Evolutionary conservation across 2,888 invertebrate genomes (phyloP).

Genomic region (Lasioglossum vierecki): DNA sequence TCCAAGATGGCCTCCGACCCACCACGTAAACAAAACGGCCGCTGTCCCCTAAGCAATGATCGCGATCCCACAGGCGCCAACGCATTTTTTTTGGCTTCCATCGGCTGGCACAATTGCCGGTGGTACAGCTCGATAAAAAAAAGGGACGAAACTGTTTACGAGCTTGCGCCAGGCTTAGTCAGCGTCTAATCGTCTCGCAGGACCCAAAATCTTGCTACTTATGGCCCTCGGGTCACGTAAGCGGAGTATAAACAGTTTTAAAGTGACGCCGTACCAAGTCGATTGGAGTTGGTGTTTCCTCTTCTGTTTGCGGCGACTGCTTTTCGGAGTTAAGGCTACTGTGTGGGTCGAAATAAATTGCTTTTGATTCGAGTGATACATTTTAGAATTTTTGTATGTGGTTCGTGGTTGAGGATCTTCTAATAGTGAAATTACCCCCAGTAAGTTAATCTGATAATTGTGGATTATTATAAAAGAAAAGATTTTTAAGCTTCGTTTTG

Average conservation of each 20-base stretch:
- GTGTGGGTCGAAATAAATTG: background rate
- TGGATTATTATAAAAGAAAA: background rate
- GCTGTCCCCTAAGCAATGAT: background rate
- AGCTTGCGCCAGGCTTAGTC: background rate
- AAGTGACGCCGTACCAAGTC: background rate
- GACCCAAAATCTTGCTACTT: background rate
- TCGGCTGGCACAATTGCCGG: background rate
- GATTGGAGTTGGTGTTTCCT: background rate
- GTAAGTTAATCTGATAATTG: too few species aligned
- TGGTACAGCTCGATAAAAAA: constrained; percentile 7
- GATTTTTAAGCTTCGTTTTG: background rate
- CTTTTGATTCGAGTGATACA: background rate
- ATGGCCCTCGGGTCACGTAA: background rate
- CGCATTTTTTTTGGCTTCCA: background rate
- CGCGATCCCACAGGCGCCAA: constrained; percentile 4
- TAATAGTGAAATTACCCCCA: background rate
- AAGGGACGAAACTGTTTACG: background rate
- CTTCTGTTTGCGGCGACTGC: background rate
- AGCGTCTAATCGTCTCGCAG: background rate
- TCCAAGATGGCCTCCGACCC: constrained; percentile 21
- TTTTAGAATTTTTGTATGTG: too few species aligned
- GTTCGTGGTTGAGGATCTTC: too few species aligned
- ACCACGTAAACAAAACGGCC: constrained; percentile 15
- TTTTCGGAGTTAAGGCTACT: background rate
- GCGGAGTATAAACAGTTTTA: background rate